phyloP scores from a whole-genome alignment of 2,113 vertebrate species.

The Astur gentilis region DNA sequence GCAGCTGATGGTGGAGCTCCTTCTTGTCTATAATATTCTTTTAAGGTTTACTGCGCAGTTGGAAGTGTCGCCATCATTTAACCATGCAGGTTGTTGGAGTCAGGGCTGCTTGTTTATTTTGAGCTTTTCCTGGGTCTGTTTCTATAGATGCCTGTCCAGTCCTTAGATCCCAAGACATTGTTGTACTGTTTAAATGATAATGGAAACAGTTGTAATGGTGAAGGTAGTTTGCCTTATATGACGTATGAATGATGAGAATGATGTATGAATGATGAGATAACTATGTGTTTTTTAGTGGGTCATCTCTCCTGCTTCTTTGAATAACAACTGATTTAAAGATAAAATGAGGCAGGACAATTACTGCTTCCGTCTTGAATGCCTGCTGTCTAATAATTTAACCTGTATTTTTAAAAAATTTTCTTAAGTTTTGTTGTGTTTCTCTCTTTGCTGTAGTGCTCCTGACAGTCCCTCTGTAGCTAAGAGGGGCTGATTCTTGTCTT shows the following conservation, averaged over 20 bases:
- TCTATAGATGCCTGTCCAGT: background rate
- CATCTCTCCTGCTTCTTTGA: background rate
- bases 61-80: background rate
- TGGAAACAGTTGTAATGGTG: background rate
- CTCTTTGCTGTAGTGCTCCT: background rate
- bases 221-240: background rate
- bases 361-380: background rate
- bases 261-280: background rate
- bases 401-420: background rate
- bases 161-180: background rate
- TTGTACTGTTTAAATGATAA: background rate
- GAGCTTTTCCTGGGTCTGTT: background rate
- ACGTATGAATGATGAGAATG: background rate
- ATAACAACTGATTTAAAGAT: background rate
- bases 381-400: background rate
- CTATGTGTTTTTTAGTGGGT: background rate
- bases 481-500: background rate
- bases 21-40: background rate
- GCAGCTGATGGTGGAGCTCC: background rate
- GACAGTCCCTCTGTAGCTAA: background rate
- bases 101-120: background rate
- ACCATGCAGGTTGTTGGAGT: accelerated
- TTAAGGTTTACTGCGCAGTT: background rate
- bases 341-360: background rate
- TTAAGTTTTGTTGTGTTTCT: background rate